These are phyloP conservation scores for Slavum lentiscoides DNA, from an alignment of 2,888 invertebrate genomes.

Conservation along the genomic window DNA sequence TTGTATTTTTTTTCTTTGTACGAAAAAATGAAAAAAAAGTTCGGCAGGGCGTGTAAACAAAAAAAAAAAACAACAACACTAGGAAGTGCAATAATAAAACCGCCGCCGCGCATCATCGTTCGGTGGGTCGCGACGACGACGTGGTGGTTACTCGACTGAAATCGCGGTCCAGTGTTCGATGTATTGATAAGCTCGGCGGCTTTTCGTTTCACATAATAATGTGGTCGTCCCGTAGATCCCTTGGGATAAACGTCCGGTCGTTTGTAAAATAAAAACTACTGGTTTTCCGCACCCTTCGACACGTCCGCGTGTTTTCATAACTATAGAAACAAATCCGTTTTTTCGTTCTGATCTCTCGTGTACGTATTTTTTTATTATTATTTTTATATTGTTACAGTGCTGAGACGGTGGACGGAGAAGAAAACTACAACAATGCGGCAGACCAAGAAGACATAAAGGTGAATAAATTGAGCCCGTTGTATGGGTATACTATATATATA, in stretches of 20 bases:
- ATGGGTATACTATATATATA: not conserved
- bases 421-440: not conserved
- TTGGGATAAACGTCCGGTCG: constrained; percentile 25
- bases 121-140: too few relatives aligned
- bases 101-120: too few relatives aligned
- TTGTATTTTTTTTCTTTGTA: not conserved
- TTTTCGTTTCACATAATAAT: not conserved
- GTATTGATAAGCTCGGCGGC: constrained; percentile 31
- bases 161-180: constrained; percentile 32
- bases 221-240: not conserved
- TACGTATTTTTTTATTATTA: not conserved
- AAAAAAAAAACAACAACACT: constrained; percentile 17
- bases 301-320: too few relatives aligned
- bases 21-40: constrained; percentile 5
- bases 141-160: constrained; percentile 30
- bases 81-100: constrained; percentile 37
- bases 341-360: constrained; percentile 17
- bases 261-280: constrained; percentile 47
- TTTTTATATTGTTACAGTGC: constrained; percentile 11
- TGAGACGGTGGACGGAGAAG: not conserved
- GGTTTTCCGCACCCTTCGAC: constrained; percentile 10
- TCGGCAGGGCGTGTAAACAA: constrained; percentile 24
- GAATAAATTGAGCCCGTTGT: not conserved
- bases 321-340: constrained; percentile 29
- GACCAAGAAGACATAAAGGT: constrained; percentile 35